Base-by-base conservation (phyloP, 2,888 invertebrate species). In the Cerastoderma edule region DNA sequence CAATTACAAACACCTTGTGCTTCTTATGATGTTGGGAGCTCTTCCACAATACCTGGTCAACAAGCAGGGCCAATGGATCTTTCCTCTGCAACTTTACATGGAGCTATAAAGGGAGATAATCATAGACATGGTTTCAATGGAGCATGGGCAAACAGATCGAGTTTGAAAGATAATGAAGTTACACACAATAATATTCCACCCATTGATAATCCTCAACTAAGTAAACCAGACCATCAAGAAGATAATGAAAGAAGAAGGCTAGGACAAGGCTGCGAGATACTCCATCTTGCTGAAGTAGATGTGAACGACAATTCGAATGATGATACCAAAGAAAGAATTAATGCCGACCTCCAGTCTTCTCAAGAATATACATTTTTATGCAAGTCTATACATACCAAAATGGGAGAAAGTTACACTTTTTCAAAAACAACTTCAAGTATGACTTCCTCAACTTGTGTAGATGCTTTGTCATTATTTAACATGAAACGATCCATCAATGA, bases 401-500 rank as follows among this genome's bases (percentile, higher is more conserved):
- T 56, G 56, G n/a, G n/a, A n/a, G n/a, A n/a, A n/a, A 5, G 10
- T 56, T 28, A 30, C 56, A 19, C 16, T 8, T 30, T 30, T 56
- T n/a, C 10, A n/a, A 2, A 30, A 4, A 30, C 13, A 5, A 30
- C 6, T 16, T 4, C 35, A 22, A 60, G 39, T n/a, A 10, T 60
- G 35, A 33, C 24, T 8, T 60, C 39, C 19, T 33, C 60, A 16
- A 19, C 60, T 13, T 60, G 60, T 60, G 60, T 22, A 39, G 60
- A 60, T 60, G 60, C 60, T 39, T 19, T 60, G 19, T 60, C 60
- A 6, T 3, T 39, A 24, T 60, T 60, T 16, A 19, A 22, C 39
- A 39, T 60, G 60, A 60, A 60, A 33, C 35, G 27, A 60, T 60
- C 60, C 22, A 60, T 39, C 22, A 22, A 39, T 60, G 60, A 60